Evolutionary conservation across 2,888 invertebrate genomes (phyloP).

Genomic region (Galerucella pusilla): DNA sequence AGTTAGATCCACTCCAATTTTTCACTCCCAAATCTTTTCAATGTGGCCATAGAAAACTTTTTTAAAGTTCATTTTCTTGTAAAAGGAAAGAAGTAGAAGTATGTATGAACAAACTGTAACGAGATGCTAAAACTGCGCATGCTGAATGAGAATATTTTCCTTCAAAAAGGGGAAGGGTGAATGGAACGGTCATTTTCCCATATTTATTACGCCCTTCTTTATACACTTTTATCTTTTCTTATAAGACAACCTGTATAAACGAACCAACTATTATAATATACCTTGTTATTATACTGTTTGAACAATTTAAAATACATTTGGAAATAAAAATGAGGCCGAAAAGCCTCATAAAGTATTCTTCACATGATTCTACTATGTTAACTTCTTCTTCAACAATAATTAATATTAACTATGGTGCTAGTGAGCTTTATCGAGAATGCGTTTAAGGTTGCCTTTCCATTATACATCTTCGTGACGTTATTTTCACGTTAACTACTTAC

Average conservation of each 20-base stretch:
- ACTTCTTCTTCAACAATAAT: conserved; percentile 38
- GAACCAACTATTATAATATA: neutral
- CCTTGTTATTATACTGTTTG: conserved; percentile 9
- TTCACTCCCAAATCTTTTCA: no score
- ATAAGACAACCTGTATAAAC: neutral
- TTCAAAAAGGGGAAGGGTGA: no score
- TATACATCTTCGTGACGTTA: conserved; percentile 50
- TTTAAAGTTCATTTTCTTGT: no score
- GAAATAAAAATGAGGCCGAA: conserved; percentile 37
- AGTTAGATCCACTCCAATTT: no score
- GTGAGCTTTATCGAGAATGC: conserved; percentile 28
- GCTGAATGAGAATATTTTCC: no score
- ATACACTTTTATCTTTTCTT: neutral
- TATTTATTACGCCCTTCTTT: neutral
- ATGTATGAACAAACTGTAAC: no score
- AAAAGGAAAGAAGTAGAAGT: no score
- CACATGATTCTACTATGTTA: conserved; percentile 28
- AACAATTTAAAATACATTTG: conserved; percentile 37
- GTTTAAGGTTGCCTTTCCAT: conserved; percentile 42
- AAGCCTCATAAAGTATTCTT: conserved; percentile 41
- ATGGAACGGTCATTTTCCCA: no score
- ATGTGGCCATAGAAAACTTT: no score
- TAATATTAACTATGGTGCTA: conserved; percentile 41
- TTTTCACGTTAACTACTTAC: conserved; percentile 60
- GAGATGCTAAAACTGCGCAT: no score